Conservation (phyloP, 2,113 vertebrate species). For the Astur gentilis region DNA sequence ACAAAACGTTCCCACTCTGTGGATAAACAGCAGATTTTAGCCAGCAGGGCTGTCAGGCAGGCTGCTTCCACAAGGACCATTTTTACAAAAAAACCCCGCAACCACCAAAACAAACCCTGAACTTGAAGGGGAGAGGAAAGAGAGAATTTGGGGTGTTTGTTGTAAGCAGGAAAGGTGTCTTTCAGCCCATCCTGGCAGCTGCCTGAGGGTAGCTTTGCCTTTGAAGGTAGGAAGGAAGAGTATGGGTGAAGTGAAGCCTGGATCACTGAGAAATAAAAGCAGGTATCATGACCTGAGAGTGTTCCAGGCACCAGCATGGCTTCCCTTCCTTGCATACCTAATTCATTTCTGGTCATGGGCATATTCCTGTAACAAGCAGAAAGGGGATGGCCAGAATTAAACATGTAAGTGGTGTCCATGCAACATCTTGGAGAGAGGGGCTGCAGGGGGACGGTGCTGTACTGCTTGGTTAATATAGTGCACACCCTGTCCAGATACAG, state of each 20-base stretch:
- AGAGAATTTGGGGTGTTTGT: neutral
- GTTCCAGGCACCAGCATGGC: neutral
- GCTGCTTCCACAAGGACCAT: neutral
- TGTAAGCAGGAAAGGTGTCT: neutral
- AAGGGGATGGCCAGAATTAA: neutral
- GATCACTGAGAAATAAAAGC: neutral
- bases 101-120: neutral
- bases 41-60: constrained; percentile 33
- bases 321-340: neutral
- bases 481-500: neutral
- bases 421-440: neutral
- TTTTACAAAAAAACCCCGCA: neutral
- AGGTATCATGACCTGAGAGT: neutral
- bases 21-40: constrained; percentile 48
- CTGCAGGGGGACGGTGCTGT: neutral
- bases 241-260: neutral
- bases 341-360: neutral
- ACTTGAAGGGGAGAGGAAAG: neutral
- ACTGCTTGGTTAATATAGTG: neutral
- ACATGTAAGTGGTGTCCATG: neutral
- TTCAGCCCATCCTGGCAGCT: neutral
- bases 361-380: neutral
- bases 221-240: neutral
- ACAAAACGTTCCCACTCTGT: neutral
- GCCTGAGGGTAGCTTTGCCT: neutral